These are phyloP conservation scores for Plutomurus gul DNA, from an alignment of 1,140 invertebrate species.

Conservation along the genomic window DNA sequence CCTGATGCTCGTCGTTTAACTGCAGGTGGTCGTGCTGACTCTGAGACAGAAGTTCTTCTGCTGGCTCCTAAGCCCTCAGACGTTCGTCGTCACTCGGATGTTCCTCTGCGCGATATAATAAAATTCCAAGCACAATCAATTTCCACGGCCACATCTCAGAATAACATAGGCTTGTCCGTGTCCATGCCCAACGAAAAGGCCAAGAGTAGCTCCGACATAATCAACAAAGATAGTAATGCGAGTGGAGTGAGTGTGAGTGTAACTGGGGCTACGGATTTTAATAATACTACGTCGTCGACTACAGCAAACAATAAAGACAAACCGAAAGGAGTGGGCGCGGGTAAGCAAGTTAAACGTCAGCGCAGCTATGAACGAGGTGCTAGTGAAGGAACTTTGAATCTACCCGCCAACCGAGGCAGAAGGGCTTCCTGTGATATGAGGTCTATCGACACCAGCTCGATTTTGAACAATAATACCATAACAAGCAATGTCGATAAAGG, in stretches of 20 bases:
- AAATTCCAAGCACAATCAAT: conserved; percentile 49
- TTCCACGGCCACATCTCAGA: conserved; percentile 43
- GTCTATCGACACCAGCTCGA: conserved; percentile 38
- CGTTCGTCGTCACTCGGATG: conserved; percentile 53
- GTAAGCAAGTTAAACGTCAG: conserved; percentile 49
- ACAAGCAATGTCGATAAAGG: conserved; percentile 36
- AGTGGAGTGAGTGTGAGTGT: conserved; percentile 25
- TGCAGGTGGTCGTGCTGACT: conserved; percentile 50
- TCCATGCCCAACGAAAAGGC: conserved; percentile 32
- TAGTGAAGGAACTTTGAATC: conserved; percentile 51
- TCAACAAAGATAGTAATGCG: conserved; percentile 18
- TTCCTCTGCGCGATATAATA: conserved; percentile 52
- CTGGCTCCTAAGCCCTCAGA: conserved; percentile 52
- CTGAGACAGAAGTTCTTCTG: conserved; percentile 52
- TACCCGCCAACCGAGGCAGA: conserved; percentile 49
- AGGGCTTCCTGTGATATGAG: conserved; percentile 52
- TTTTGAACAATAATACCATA: conserved; percentile 46
- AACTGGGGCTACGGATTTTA: background rate
- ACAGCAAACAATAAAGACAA: conserved; percentile 17
- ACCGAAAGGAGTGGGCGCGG: background rate
- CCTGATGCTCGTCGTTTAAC: conserved; percentile 49
- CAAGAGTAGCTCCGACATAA: conserved; percentile 35
- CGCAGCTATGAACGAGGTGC: conserved; percentile 51
- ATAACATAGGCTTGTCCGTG: conserved; percentile 44
- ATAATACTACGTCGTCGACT: background rate